Base-by-base conservation (phyloP, 2,888 invertebrate genomes). In the Vannuccia rotundouncinata region DNA sequence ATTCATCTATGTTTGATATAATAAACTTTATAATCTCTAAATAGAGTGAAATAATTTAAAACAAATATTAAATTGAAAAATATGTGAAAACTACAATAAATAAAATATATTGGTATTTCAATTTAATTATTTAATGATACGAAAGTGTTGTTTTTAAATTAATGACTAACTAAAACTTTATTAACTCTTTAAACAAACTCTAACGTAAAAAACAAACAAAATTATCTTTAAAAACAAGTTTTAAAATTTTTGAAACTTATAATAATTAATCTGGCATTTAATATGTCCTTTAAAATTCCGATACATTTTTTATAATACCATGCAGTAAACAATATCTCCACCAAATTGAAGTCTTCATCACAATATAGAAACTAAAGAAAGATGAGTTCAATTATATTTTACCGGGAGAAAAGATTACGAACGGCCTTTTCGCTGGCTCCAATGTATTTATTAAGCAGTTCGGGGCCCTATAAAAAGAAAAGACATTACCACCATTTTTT, bases 341-440 rank as follows among this genome's bases (percentile, higher is more conserved):
- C 10, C n/a, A 22, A 73, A 73, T 13, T 13, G 10, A 73, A 80
- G 27, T 30, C n/a, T 28, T 28, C 13, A 79, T 5, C 10, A 27
- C 17, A 25, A 10, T 79, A 2, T 22, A 29, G 5, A 80, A 45
- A 45, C 45, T 45, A n/a, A n/a, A n/a, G n/a, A n/a, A n/a, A n/a
- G n/a, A n/a, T n/a, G n/a, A n/a, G n/a, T n/a, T 45, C 45, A 45
- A 45, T 66, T 66, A 5, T 66, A 66, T 5, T 66, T 22, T 82
- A 86, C 86, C 86, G 84, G 1, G 82, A 81, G 82, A 88, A 88
- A 13, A 85, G 84, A 80, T 95, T 93, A 83, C 98, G 89, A 0
- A 99, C 95, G 74, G 95, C 94, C 87, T 95, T 94, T 89, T 99
- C 99, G 89, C 98, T 98, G 84, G 95, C 95, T 0, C 99, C 99